Evolutionary conservation across 2,888 invertebrate species (phyloP).

Genomic region (Phortica magna): DNA sequence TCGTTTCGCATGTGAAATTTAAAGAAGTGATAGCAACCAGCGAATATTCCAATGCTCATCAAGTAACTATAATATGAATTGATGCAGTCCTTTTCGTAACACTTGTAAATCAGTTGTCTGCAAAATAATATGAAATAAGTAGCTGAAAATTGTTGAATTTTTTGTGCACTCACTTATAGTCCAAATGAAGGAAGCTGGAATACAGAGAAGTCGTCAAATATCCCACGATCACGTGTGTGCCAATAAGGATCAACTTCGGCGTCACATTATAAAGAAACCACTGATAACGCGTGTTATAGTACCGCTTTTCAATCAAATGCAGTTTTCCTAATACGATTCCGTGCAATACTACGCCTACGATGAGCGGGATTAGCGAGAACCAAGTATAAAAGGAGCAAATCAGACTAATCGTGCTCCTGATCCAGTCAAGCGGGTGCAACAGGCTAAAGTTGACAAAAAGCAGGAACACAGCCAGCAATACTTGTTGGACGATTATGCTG

Average conservation of each 20-base stretch:
- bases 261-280: slow-evolving; percentile 83
- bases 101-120: slow-evolving; percentile 60
- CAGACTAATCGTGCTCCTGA: slow-evolving; percentile 81
- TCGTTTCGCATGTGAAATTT: slow-evolving; percentile 63
- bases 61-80: slow-evolving; percentile 84
- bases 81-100: slow-evolving; percentile 79
- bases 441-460: slow-evolving; percentile 82
- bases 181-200: slow-evolving; percentile 82
- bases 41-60: slow-evolving; percentile 84
- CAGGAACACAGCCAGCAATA: slow-evolving; percentile 79
- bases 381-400: slow-evolving; percentile 81
- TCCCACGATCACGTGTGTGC: slow-evolving; percentile 82
- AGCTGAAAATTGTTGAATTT: not conserved
- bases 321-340: slow-evolving; percentile 86
- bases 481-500: slow-evolving; percentile 81
- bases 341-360: slow-evolving; percentile 83
- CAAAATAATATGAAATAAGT: not conserved
- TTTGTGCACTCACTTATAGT: slow-evolving; percentile 78
- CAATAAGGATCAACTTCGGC: slow-evolving; percentile 79
- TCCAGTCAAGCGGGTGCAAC: slow-evolving; percentile 83
- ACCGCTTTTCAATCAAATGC: slow-evolving; percentile 82
- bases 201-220: slow-evolving; percentile 85
- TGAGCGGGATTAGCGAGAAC: slow-evolving; percentile 83
- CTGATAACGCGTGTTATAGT: slow-evolving; percentile 83
- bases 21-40: slow-evolving; percentile 80